These are phyloP conservation scores for Campopleginae sp. DNA, from an alignment of 2,888 invertebrate species.

Conservation along the genomic window DNA sequence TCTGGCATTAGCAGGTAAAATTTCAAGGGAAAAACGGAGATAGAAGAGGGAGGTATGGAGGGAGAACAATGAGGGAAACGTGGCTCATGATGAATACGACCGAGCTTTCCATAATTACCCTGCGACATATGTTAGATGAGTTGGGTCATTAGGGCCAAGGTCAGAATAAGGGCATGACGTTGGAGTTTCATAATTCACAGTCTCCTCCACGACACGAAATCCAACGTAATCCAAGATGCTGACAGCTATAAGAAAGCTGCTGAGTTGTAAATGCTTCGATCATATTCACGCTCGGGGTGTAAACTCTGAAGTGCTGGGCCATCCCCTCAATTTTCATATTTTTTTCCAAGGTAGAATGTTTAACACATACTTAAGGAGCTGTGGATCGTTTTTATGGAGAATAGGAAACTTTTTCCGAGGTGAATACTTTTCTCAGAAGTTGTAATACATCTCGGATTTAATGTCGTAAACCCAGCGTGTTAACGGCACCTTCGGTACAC, in stretches of 20 bases:
- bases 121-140: constrained; percentile 30
- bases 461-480: constrained; percentile 5
- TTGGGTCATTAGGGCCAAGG: constrained; percentile 57
- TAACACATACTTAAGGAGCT: neutral
- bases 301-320: neutral
- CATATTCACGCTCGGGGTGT: neutral
- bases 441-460: neutral
- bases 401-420: neutral
- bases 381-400: neutral
- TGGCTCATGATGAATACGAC: constrained; percentile 21
- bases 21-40: constrained; percentile 9
- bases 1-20: constrained; percentile 35
- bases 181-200: constrained; percentile 19
- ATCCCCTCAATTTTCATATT: neutral
- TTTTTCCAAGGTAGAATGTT: neutral
- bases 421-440: neutral
- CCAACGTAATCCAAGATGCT: constrained; percentile 14
- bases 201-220: constrained; percentile 30
- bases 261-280: constrained; percentile 23
- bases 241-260: constrained; percentile 45
- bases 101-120: constrained; percentile 50
- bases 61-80: neutral
- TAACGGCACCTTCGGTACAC: constrained; percentile 7
- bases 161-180: constrained; percentile 48
- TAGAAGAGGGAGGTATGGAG: neutral